Conservation (phyloP, 2,888 invertebrate genomes). For the Spisula subtruncata region DNA sequence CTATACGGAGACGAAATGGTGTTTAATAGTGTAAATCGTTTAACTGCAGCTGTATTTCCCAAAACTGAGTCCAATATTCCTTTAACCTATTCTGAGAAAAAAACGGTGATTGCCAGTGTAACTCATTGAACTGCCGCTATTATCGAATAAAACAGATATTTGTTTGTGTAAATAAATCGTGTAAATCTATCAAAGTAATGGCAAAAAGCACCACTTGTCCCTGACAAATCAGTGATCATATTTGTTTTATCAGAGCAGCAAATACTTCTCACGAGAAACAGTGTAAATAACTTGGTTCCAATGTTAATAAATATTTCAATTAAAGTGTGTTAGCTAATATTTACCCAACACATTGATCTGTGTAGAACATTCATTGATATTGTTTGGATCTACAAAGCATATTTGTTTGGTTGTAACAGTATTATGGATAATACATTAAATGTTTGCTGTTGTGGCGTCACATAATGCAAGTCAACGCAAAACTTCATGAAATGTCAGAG, state of each 20-base stretch:
- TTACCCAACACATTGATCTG: neutral
- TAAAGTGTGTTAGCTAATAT: neutral
- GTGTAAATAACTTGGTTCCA: conserved; percentile 8
- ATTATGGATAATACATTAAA: too few species aligned
- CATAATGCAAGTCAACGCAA: too few species aligned
- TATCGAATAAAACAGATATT: neutral
- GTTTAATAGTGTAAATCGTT: neutral
- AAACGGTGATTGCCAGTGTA: too few species aligned
- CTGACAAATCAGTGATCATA: neutral
- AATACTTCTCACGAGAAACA: neutral
- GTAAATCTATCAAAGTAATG: neutral
- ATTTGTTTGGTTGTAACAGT: neutral
- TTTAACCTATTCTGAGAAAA: too few species aligned
- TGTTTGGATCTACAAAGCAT: neutral
- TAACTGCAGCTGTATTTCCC: too few species aligned
- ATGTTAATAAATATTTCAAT: neutral
- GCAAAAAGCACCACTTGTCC: neutral
- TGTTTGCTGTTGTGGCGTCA: too few species aligned
- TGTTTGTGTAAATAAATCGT: neutral
- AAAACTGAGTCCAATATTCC: too few species aligned
- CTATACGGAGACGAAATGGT: too few species aligned
- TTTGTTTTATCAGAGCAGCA: neutral
- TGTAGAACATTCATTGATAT: neutral
- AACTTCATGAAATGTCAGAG: too few species aligned
- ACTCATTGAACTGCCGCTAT: too few species aligned